Conservation (phyloP, 2,888 invertebrate species). For the Drosophila limbata region DNA sequence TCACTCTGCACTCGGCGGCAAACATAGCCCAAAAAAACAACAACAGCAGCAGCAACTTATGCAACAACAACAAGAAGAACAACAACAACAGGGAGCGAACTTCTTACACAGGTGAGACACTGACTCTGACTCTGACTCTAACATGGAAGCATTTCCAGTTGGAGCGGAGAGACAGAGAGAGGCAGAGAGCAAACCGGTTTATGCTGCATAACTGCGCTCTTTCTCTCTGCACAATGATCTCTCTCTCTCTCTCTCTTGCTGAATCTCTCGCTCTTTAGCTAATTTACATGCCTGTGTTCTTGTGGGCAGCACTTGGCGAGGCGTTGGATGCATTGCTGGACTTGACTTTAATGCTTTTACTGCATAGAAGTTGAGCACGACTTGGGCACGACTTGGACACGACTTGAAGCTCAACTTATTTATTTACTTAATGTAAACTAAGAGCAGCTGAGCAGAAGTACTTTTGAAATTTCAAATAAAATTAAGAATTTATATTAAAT, state of each 20-base stretch:
- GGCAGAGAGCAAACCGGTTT: conserved; percentile 62
- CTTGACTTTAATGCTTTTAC: conserved; percentile 72
- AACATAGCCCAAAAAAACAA: conserved; percentile 52
- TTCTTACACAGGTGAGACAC: conserved; percentile 67
- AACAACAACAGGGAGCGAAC: conserved; percentile 52
- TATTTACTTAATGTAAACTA: neutral
- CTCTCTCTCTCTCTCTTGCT: conserved; percentile 4
- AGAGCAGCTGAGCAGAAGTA: too few relatives aligned
- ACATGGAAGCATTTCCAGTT: conserved; percentile 39
- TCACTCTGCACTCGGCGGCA: conserved; percentile 66
- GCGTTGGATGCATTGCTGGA: conserved; percentile 76
- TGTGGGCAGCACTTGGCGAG: conserved; percentile 62
- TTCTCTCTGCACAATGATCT: neutral
- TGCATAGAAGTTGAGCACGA: conserved; percentile 29
- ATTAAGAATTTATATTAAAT: too few relatives aligned
- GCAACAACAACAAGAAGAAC: conserved; percentile 54
- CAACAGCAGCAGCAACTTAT: conserved; percentile 38
- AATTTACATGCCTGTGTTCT: conserved; percentile 66
- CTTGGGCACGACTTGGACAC: neutral
- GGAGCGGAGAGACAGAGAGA: conserved; percentile 9
- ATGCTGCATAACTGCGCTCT: conserved; percentile 37
- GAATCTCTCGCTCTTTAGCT: conserved; percentile 42
- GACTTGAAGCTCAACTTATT: neutral
- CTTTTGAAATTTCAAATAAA: too few relatives aligned
- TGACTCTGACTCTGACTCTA: conserved; percentile 30